phyloP scores from a whole-genome alignment of 2,888 invertebrate genomes.

The Subacronicta megacephala region DNA sequence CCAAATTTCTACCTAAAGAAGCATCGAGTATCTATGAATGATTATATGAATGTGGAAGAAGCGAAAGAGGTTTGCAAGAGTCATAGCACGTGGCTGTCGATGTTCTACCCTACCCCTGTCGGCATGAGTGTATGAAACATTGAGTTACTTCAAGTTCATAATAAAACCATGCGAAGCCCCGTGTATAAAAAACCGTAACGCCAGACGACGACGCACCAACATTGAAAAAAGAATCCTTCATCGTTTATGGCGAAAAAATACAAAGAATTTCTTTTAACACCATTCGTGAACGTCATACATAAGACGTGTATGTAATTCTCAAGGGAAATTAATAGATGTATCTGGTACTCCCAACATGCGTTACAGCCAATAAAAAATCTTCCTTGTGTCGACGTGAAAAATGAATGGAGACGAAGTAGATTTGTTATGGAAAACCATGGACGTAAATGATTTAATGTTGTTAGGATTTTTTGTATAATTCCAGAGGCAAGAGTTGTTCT shows the following conservation, averaged over 20 bases:
- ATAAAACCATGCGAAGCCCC: no score
- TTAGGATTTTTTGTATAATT: no score
- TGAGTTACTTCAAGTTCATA: no score
- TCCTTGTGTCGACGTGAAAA: slow-evolving; percentile 49
- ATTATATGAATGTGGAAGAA: no score
- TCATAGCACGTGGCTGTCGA: no score
- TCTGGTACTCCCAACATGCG: slow-evolving; percentile 51
- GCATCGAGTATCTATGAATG: no score
- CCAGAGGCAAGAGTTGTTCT: no score
- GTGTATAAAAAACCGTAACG: background rate
- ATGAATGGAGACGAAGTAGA: slow-evolving; percentile 41
- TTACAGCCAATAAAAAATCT: slow-evolving; percentile 56
- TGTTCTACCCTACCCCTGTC: no score
- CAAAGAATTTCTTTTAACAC: slow-evolving; percentile 42
- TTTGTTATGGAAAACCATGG: slow-evolving; percentile 33
- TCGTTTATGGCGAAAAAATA: slow-evolving; percentile 15
- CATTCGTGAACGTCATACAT: slow-evolving; percentile 32
- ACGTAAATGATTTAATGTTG: slow-evolving; percentile 18
- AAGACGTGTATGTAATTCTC: slow-evolving; percentile 49
- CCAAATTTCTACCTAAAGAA: no score
- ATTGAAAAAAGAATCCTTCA: slow-evolving; percentile 21
- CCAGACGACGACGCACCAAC: background rate
- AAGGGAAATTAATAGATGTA: slow-evolving; percentile 64
- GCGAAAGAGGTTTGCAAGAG: no score
- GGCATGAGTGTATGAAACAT: no score